Evolutionary conservation across 2,797 vertebrate genomes (phyloP), one percentile per base, ranked within the genome.

Genomic region (Gephyroberyx darwinii): DNA sequence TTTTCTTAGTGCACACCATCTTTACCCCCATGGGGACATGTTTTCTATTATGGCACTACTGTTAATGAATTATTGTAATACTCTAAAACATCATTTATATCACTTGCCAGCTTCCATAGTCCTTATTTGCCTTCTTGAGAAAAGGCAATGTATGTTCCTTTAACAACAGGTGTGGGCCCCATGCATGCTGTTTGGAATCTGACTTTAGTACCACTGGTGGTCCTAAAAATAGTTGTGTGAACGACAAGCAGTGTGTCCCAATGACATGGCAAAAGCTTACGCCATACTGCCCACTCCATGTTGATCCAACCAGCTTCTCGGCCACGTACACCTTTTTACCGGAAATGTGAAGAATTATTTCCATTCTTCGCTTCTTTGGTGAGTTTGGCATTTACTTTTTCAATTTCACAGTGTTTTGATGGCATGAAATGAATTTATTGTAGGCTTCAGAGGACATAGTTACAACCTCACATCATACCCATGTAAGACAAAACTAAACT

Each of bases 201-300:
- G 85, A 83, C 82, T 90, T 86, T 77, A 88, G 84, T 69, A 50
- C 69, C 89, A 76, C 89, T 56, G 78, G 77, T 70, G 19, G 70
- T 17, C 84, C 94, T 94, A 94, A 95, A 94, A 93, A 95, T 94
- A 95, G 84, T 82, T 9, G 10, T 6, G 69, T 62, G 69, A 80
- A 78, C 84, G 82, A 87, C 87, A 80, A 69, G 68, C 85, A 71
- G 86, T 61, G 65, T 67, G 69, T 86, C 90, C 69, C 82, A 86
- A 48, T 92, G 92, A 93, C 90, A 86, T 83, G 75, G 84, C 90
- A 82, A 37, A 88, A 84, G 65, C 75, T 30, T 75, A 53, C 71
- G 53, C 84, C 78, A 81, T 81, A 77, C 78, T 86, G 77, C 77
- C 71, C 31, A 19, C 73, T 81, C 71, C 81, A 68, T 80, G 82